Conservation (phyloP, 64 coral and sea anemone genomes). For the Orbicella faveolata region DNA sequence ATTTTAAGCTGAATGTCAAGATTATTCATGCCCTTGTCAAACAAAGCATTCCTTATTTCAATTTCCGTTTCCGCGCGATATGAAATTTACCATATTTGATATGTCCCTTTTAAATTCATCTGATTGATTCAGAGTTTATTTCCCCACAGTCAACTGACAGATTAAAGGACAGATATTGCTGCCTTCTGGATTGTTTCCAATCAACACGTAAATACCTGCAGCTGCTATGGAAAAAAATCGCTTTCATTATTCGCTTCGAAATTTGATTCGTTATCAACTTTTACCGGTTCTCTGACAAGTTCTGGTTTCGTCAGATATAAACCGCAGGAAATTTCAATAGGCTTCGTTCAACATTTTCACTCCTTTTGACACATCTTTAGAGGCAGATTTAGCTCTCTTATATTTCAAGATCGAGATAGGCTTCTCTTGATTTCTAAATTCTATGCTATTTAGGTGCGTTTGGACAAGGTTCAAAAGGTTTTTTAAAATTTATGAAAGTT, state of each 20-base stretch:
- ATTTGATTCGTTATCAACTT: neutral
- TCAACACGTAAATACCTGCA: neutral
- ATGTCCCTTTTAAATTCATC: neutral
- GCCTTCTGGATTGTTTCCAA: neutral
- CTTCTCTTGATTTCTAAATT: too few species aligned
- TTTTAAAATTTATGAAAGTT: neutral
- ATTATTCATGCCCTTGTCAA: neutral
- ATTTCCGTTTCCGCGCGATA: slow-evolving; percentile 18
- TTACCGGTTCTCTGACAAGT: neutral
- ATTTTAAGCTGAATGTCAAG: neutral
- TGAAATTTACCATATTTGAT: neutral
- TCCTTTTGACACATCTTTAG: too few species aligned
- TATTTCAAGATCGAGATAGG: too few species aligned
- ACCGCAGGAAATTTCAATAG: neutral
- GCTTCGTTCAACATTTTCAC: too few species aligned
- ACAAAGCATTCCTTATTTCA: neutral
- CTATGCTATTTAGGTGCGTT: too few species aligned
- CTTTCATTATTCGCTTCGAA: neutral
- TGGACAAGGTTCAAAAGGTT: neutral
- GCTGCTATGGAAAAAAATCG: neutral
- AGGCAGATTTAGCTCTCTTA: too few species aligned
- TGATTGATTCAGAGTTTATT: neutral
- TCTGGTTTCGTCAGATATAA: neutral
- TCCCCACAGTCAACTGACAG: neutral
- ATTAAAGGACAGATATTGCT: neutral